Evolutionary conservation across 2,888 invertebrate species (phyloP).

Genomic region (Alcis repandata): DNA sequence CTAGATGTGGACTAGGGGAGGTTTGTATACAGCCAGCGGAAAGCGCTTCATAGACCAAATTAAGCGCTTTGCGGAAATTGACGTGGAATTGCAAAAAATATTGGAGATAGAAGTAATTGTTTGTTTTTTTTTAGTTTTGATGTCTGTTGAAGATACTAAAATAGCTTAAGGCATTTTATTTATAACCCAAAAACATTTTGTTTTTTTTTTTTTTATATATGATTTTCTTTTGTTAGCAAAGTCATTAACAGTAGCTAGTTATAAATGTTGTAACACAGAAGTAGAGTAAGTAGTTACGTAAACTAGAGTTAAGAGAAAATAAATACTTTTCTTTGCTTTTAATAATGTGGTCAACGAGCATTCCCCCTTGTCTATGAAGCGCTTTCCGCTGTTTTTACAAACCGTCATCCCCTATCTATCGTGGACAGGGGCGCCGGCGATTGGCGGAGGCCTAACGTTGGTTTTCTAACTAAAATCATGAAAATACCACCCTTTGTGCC

Average conservation of each 20-base stretch:
- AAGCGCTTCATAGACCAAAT: slow-evolving; percentile 66
- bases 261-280: no score
- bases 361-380: slow-evolving; percentile 69
- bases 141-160: no score
- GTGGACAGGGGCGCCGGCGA: slow-evolving; percentile 64
- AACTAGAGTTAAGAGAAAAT: background rate
- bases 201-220: no score
- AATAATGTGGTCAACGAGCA: slow-evolving; percentile 20
- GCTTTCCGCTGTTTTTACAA: slow-evolving; percentile 65
- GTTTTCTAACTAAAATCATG: slow-evolving; percentile 75
- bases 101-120: no score
- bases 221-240: no score
- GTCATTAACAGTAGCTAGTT: no score
- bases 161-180: no score
- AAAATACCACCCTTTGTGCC: slow-evolving; percentile 76
- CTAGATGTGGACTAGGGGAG: slow-evolving; percentile 72
- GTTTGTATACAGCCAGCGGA: slow-evolving; percentile 52
- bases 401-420: slow-evolving; percentile 77
- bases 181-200: no score
- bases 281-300: no score
- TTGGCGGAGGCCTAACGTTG: slow-evolving; percentile 69
- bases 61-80: slow-evolving; percentile 32
- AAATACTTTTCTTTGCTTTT: background rate
- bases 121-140: no score
- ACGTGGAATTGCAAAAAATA: no score